These are phyloP conservation scores for Drosophila repletoides DNA, from an alignment of 1,140 invertebrate species.

Conservation along the genomic window DNA sequence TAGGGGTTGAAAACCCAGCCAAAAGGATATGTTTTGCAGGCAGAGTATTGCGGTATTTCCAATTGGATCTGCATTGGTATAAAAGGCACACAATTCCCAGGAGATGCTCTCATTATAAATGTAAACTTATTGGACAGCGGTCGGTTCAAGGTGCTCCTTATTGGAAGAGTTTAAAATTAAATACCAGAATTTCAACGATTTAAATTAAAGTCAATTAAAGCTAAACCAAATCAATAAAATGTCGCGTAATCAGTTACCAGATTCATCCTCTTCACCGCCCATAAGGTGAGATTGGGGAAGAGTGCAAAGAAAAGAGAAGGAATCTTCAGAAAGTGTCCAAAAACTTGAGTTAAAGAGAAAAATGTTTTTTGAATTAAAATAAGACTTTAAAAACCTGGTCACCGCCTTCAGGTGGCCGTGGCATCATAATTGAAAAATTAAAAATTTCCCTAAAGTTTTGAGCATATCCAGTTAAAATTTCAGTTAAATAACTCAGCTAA, in stretches of 20 bases:
- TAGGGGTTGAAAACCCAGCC: constrained; percentile 45
- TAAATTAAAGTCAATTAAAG: constrained; percentile 34
- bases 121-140: constrained; percentile 61
- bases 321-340: too few relatives aligned
- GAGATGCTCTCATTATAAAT: constrained; percentile 63
- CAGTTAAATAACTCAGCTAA: too few relatives aligned
- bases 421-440: too few relatives aligned
- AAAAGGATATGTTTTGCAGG: constrained; percentile 2
- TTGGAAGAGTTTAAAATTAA: background rate
- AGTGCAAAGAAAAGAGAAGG: background rate
- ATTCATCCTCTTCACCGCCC: constrained; percentile 84
- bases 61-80: constrained; percentile 65
- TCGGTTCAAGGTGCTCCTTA: constrained; percentile 19
- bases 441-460: too few relatives aligned
- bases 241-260: constrained; percentile 83
- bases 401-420: too few relatives aligned
- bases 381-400: too few relatives aligned
- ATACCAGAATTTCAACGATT: background rate
- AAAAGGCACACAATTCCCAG: constrained; percentile 67
- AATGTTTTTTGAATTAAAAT: background rate
- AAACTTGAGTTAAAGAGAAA: background rate
- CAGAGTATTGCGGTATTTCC: constrained; percentile 53
- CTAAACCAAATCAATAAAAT: constrained; percentile 58
- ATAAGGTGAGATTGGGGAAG: constrained; percentile 81
- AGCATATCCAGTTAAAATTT: background rate